phyloP scores from a whole-genome alignment of 2,888 invertebrate species.

The Schrankia costaestrigalis region DNA sequence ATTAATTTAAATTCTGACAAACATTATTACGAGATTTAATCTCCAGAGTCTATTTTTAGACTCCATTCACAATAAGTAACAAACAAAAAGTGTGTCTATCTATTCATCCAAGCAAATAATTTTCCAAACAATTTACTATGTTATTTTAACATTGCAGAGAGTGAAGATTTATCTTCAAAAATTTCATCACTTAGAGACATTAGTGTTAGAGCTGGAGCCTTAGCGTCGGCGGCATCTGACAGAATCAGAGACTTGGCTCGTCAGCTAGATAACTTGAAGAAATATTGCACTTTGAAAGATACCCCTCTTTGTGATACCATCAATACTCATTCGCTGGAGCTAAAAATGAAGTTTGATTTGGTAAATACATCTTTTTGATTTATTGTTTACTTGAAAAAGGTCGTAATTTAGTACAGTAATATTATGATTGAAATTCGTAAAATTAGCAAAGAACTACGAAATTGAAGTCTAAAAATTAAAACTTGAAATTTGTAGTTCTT shows the following conservation, averaged over 20 bases:
- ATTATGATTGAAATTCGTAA: neutral
- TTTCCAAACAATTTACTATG: too few species aligned
- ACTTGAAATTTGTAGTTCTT: too few species aligned
- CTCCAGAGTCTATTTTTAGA: too few species aligned
- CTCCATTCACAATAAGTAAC: neutral
- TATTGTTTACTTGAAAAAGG: neutral
- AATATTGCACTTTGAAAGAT: conserved; percentile 85
- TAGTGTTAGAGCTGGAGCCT: conserved; percentile 76
- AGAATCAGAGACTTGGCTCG: conserved; percentile 81
- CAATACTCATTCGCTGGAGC: conserved; percentile 85
- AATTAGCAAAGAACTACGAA: neutral
- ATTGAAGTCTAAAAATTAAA: too few species aligned
- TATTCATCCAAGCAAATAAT: too few species aligned
- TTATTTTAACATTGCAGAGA: conserved; percentile 61
- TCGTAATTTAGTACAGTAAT: neutral
- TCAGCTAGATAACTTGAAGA: conserved; percentile 81
- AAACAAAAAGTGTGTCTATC: too few species aligned
- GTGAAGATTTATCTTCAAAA: conserved; percentile 78
- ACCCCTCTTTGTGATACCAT: conserved; percentile 88
- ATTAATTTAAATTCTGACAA: too few species aligned
- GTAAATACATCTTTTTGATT: conserved; percentile 48
- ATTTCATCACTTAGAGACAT: conserved; percentile 80
- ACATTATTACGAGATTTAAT: too few species aligned
- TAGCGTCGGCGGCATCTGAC: conserved; percentile 78
- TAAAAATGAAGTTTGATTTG: conserved; percentile 82